Evolutionary conservation across 2,888 invertebrate species (phyloP), one percentile per base, ranked within the genome.

Genomic region (Eupithecia tripunctaria): DNA sequence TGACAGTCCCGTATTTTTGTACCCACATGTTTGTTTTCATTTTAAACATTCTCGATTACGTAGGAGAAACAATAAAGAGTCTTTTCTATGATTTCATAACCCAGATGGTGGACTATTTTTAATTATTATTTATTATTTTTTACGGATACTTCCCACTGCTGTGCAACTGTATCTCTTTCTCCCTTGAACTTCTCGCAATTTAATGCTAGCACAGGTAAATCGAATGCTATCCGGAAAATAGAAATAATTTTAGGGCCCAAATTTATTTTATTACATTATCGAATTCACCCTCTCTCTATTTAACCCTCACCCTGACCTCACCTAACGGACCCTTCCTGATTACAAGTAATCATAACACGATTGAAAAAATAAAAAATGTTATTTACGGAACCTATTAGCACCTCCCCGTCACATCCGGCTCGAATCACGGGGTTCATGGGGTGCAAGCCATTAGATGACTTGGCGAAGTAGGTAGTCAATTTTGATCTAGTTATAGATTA

Each of bases 321-420:
- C 73, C 67, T 74, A 73, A 68, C 72, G 56, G 32, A 63, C 72
- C 63, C 69, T 65, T 65, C 60, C 73, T 51, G 76, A 77, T 76
- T 74, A 74, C 73, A 64, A 62, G 25, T 72, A 69, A 73, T 72
- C 67, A 68, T 68, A 78, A 75, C 56, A 76, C 65, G 68, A 56
- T 74, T 71, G 73, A 83, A 84, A 78, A 75, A 67, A 75, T 64
- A 76, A 82, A 84, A 87, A 51, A 51, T 15, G 81, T 83, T 85
- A 88, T 87, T 88, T 87, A 88, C 86, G 85, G 86, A 89, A 88
- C 88, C 88, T 85, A 92, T 92, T 91, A 91, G 82, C 89, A 86
- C 90, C 84, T 89, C 90, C 84, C 85, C 87, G 87, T 89, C 81
- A 91, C 89, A 90, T 93, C 93, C 93, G 92, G 92, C 89, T 85